Percentiles rank a stretch among this genome's conserved stretches.
Conservation (phyloP, 2,888 invertebrate species). For the Eueremaeus valkanovi region DNA sequence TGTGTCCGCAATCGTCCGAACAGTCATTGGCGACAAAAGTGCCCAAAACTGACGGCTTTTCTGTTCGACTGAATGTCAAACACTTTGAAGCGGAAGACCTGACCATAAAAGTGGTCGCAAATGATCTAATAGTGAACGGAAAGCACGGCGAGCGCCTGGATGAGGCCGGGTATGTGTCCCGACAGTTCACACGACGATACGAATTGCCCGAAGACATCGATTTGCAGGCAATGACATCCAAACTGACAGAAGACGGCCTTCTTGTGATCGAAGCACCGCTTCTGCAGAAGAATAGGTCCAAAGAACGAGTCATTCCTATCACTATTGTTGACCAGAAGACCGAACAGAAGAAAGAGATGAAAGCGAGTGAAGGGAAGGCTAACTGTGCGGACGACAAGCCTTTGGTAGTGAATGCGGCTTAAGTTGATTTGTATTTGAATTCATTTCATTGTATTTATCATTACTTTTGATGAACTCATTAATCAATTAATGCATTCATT, state of each 20-base stretch:
- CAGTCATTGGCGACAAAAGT: no score
- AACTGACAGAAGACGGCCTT: neutral
- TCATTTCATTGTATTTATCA: no score
- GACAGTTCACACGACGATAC: neutral
- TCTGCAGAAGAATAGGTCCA: no score
- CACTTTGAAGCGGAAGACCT: neutral
- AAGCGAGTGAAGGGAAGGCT: no score
- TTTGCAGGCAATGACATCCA: neutral
- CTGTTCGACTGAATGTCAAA: neutral
- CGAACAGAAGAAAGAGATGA: no score
- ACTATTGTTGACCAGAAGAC: neutral
- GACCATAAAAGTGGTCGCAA: neutral
- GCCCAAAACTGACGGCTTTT: no score
- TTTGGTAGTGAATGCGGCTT: no score
- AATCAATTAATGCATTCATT: no score
- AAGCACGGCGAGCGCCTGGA: neutral
- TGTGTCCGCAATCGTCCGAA: no score
- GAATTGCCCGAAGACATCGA: neutral
- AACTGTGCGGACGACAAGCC: no score
- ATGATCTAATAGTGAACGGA: neutral
- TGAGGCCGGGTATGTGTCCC: neutral
- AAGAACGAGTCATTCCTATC: neutral
- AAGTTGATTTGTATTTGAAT: no score
- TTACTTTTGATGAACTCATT: no score
- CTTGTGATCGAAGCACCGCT: neutral